Conservation (phyloP, 2,797 vertebrate genomes). For the Hydrocynus forskahlii region DNA sequence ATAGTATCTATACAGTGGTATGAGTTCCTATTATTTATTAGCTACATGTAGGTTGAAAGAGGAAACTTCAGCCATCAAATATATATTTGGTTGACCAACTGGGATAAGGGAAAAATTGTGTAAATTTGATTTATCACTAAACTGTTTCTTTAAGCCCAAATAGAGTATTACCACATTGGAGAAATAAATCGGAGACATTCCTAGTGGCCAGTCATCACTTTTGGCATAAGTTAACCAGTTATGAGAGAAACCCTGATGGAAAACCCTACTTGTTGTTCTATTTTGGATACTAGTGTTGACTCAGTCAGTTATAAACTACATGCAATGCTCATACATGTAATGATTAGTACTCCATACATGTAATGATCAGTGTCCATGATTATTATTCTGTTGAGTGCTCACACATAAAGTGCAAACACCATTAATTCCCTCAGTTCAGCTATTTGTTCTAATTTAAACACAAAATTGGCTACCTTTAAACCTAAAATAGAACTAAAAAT, state of each 20-base stretch:
- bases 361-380: not conserved
- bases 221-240: not conserved
- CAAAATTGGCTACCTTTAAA: not conserved
- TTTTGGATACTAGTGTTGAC: not conserved
- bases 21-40: too few relatives aligned
- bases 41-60: too few relatives aligned
- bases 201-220: not conserved
- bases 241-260: not conserved
- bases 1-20: too few relatives aligned
- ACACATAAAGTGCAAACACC: not conserved
- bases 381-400: not conserved
- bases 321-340: too few relatives aligned
- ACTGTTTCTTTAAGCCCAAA: not conserved
- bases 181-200: not conserved
- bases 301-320: not conserved
- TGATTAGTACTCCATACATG: not conserved
- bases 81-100: too few relatives aligned
- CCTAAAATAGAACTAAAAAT: not conserved
- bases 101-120: too few relatives aligned
- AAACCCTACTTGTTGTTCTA: too few relatives aligned
- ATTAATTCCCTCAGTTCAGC: too few relatives aligned
- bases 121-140: not conserved
- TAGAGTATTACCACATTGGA: not conserved
- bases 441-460: too few relatives aligned
- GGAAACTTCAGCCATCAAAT: too few relatives aligned